Evolutionary conservation across 2,797 vertebrate genomes (phyloP).

Genomic region (Buceros bicornis): DNA sequence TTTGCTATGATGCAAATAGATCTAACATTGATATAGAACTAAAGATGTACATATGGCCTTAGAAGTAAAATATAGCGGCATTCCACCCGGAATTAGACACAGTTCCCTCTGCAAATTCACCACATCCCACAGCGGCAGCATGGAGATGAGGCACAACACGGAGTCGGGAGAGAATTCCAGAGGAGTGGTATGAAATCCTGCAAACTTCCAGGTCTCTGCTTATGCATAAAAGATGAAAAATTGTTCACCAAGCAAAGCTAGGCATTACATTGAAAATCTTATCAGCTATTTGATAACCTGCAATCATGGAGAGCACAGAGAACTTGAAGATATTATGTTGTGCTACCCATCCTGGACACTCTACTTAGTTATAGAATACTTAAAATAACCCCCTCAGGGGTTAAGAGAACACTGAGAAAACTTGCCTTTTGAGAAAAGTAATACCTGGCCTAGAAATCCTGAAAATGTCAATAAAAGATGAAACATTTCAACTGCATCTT

Average conservation of each 20-base stretch:
- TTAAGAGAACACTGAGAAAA: not conserved
- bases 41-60: not conserved
- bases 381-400: not conserved
- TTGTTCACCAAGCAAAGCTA: not conserved
- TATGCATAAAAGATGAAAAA: constrained; percentile 5
- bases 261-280: not conserved
- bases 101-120: not conserved
- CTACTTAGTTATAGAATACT: not conserved
- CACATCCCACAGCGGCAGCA: not conserved
- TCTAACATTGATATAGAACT: not conserved
- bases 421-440: not conserved
- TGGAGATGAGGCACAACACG: not conserved
- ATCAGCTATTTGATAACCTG: not conserved
- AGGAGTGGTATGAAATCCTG: not conserved
- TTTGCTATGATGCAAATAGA: constrained; percentile 43
- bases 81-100: constrained; percentile 25
- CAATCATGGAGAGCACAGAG: not conserved
- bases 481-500: not conserved
- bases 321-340: not conserved
- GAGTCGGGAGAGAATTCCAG: not conserved
- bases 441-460: not conserved
- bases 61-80: constrained; percentile 7
- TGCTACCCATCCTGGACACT: not conserved
- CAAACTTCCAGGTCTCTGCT: not conserved
- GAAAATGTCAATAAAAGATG: not conserved